Evolutionary conservation across 1,140 invertebrate genomes (phyloP).

Genomic region (Carposina sasakii): DNA sequence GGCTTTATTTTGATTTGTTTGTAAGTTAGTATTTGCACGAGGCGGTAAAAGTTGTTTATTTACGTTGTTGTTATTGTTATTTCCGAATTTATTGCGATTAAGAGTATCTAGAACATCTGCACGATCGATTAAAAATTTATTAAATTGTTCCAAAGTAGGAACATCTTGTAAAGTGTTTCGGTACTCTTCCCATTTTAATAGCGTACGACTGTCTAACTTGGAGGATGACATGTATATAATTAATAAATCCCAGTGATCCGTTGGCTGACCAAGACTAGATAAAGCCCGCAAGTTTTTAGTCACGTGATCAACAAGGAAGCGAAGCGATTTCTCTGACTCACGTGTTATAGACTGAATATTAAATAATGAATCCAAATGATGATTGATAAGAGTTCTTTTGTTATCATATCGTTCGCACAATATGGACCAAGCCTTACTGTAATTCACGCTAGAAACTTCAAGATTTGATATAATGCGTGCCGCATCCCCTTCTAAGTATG

Average conservation of each 20-base stretch:
- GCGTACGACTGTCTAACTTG: conserved; percentile 19
- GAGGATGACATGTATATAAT: conserved; percentile 23
- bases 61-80: neutral
- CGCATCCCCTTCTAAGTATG: conserved; percentile 27
- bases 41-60: neutral
- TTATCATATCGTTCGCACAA: conserved; percentile 25
- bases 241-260: conserved; percentile 22
- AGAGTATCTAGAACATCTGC: conserved; percentile 25
- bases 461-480: conserved; percentile 24
- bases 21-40: neutral
- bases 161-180: conserved; percentile 16
- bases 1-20: neutral
- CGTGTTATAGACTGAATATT: conserved; percentile 19
- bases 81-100: conserved; percentile 11
- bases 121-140: conserved; percentile 25
- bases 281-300: conserved; percentile 27
- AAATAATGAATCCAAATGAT: conserved; percentile 26
- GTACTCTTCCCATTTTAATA: conserved; percentile 26
- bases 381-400: conserved; percentile 20
- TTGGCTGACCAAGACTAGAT: conserved; percentile 21
- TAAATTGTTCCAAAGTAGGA: conserved; percentile 24
- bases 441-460: conserved; percentile 26
- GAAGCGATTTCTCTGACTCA: conserved; percentile 22
- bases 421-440: conserved; percentile 21
- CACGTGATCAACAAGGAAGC: conserved; percentile 24